phyloP scores from a whole-genome alignment of 2,797 vertebrate genomes.

The Periparus ater region DNA sequence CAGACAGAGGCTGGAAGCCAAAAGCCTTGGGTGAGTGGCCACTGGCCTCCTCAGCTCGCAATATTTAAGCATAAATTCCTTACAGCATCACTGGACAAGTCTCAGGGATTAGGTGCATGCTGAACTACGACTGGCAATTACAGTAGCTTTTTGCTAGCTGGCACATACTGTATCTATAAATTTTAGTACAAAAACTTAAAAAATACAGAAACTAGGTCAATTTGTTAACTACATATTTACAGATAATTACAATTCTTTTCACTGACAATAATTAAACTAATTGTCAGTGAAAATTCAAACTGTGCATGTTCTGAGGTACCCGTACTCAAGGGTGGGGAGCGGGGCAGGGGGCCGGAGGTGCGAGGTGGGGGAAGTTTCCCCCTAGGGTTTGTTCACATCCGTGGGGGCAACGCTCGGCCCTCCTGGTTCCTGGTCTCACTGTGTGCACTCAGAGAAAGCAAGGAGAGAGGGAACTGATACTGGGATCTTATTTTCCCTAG shows the following conservation, averaged over 20 bases:
- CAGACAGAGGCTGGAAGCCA: neutral
- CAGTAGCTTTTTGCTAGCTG: slow-evolving; percentile 75
- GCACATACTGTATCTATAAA: slow-evolving; percentile 73
- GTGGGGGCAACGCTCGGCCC: neutral
- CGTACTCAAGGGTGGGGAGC: slow-evolving; percentile 71
- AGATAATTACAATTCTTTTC: slow-evolving; percentile 77
- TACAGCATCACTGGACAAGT: slow-evolving; percentile 64
- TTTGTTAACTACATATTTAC: slow-evolving; percentile 82
- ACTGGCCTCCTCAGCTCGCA: slow-evolving; percentile 22
- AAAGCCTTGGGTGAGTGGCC: neutral
- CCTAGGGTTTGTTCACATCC: slow-evolving; percentile 36
- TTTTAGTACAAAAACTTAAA: slow-evolving; percentile 78
- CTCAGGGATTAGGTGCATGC: slow-evolving; percentile 66
- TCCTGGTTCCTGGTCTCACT: slow-evolving; percentile 56
- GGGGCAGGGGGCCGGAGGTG: slow-evolving; percentile 40
- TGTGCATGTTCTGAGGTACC: slow-evolving; percentile 77
- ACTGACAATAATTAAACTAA: slow-evolving; percentile 71
- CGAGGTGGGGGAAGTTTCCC: neutral
- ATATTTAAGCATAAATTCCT: slow-evolving; percentile 66
- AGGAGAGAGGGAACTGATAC: neutral
- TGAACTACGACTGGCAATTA: slow-evolving; percentile 71
- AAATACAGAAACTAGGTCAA: slow-evolving; percentile 81
- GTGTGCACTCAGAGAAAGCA: slow-evolving; percentile 46
- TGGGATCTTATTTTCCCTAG: neutral
- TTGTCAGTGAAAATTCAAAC: slow-evolving; percentile 72